These are phyloP conservation scores for Oncopeltus fasciatus DNA, from an alignment of 1,140 invertebrate genomes.

Conservation along the genomic window DNA sequence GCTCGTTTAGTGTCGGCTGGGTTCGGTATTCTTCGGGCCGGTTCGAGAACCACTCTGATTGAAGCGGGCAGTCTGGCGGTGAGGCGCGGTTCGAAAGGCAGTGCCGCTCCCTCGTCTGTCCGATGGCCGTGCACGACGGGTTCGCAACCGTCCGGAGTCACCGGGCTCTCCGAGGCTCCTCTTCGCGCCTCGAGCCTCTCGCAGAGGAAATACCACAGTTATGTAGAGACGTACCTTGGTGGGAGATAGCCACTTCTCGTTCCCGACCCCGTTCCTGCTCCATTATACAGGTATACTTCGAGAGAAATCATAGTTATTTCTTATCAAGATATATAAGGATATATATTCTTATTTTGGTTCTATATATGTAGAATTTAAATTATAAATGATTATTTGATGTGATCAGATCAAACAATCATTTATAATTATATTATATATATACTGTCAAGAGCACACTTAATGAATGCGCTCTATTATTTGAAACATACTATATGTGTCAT, in stretches of 20 bases:
- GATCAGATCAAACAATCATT: too few species aligned
- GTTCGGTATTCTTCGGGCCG: background rate
- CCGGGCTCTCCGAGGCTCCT: background rate
- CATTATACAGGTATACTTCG: slow-evolving; percentile 43
- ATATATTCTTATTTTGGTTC: too few species aligned
- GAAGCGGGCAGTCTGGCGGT: slow-evolving; percentile 20
- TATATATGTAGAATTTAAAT: too few species aligned
- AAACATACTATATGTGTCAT: too few species aligned
- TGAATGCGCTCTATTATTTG: too few species aligned
- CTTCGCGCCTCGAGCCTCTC: slow-evolving; percentile 32
- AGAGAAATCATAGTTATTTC: too few species aligned
- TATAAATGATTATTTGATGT: too few species aligned
- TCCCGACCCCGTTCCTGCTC: slow-evolving; percentile 56
- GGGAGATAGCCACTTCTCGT: slow-evolving; percentile 63
- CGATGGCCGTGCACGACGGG: slow-evolving; percentile 57
- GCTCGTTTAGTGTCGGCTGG: too few species aligned
- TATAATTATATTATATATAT: too few species aligned
- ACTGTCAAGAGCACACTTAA: too few species aligned
- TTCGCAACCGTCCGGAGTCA: slow-evolving; percentile 59
- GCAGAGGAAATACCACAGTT: slow-evolving; percentile 33
- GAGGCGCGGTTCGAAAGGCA: slow-evolving; percentile 44
- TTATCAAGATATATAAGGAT: too few species aligned
- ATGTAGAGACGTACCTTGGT: slow-evolving; percentile 61
- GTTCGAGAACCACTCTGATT: background rate
- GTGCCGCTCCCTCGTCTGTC: slow-evolving; percentile 33